These are phyloP conservation scores for Sternotherus odoratus DNA, from an alignment of 2,797 vertebrate genomes.

Conservation along the genomic window DNA sequence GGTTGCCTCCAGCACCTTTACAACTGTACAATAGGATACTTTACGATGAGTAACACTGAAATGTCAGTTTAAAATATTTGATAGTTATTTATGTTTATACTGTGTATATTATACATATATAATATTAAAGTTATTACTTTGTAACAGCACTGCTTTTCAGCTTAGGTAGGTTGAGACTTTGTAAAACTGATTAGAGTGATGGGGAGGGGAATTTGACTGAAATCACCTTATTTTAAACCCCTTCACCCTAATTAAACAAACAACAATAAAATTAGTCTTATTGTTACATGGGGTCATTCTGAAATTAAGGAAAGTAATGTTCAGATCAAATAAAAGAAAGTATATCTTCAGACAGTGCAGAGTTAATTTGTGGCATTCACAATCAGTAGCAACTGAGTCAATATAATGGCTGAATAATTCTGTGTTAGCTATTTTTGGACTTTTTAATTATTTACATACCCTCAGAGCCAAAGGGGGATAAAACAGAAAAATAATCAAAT, in stretches of 20 bases:
- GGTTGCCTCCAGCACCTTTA: background rate
- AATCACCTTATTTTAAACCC: background rate
- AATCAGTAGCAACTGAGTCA: background rate
- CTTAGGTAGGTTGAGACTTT: background rate
- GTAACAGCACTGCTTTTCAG: background rate
- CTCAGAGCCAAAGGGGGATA: background rate
- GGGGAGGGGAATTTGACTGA: background rate
- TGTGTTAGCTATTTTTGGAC: background rate
- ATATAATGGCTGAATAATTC: background rate
- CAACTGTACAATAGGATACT: background rate
- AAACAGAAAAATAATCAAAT: background rate
- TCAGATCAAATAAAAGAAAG: background rate
- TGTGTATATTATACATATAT: background rate
- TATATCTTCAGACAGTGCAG: rapidly evolving
- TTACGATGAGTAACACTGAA: background rate
- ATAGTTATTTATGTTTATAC: background rate
- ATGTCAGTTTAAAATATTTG: background rate
- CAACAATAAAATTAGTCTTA: background rate
- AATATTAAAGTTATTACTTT: background rate
- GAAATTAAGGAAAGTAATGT: background rate
- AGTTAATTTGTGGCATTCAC: background rate
- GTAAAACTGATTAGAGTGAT: background rate
- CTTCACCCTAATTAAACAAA: background rate
- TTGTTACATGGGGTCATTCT: background rate
- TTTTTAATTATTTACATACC: background rate